Evolutionary conservation across 2,888 invertebrate species (phyloP).

Genomic region (Caenorhabditis imperialis): DNA sequence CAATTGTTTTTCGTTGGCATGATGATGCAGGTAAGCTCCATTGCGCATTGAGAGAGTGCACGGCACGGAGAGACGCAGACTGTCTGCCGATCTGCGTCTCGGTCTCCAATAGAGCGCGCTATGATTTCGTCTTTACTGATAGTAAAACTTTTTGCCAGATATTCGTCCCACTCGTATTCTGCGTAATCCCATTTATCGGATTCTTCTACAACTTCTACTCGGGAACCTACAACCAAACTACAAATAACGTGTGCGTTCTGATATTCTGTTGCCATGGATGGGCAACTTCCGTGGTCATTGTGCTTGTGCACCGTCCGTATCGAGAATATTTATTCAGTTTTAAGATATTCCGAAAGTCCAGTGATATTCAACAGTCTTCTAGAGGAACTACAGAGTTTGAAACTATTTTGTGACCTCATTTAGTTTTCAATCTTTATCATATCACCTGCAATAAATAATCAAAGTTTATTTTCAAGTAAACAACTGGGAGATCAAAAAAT

Average conservation of each 20-base stretch:
- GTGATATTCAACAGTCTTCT: no score
- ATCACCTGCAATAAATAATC: no score
- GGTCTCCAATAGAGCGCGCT: no score
- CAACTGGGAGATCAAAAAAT: no score
- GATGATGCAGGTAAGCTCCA: background rate
- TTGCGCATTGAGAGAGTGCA: no score
- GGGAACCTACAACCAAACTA: background rate
- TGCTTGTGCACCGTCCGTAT: background rate
- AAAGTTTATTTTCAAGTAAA: no score
- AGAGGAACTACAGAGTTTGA: background rate
- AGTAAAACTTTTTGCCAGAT: no score
- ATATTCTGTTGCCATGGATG: conserved; percentile 1
- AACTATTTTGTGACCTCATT: background rate
- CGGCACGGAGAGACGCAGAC: no score
- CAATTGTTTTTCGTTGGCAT: background rate
- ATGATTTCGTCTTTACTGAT: no score
- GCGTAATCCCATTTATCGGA: background rate
- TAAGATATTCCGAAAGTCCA: no score
- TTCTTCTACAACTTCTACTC: background rate
- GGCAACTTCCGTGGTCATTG: background rate
- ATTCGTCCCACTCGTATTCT: background rate
- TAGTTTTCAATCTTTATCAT: no score
- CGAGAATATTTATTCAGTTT: conserved; percentile 1
- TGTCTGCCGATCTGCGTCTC: no score
- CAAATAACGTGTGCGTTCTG: background rate